Conservation (phyloP, 2,113 vertebrate species). For the Accipiter cooperii region DNA sequence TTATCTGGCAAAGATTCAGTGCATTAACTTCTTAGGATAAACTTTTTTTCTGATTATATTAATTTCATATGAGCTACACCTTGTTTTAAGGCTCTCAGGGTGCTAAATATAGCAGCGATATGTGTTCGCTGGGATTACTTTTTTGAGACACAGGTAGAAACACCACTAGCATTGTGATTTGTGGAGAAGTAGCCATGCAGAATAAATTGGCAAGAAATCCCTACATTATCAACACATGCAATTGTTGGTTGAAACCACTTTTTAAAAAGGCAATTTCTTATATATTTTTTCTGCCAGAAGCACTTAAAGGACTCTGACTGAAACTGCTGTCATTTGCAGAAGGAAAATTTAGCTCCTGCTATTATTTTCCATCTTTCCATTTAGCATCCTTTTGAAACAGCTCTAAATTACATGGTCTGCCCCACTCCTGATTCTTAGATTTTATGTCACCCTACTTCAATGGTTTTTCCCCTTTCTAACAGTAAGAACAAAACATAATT, state of each 20-base stretch:
- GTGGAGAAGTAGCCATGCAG: neutral
- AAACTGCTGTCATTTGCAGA: conserved; percentile 55
- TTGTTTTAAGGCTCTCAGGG: neutral
- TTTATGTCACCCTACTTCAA: conserved; percentile 32
- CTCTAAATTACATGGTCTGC: conserved; percentile 53
- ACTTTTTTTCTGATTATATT: neutral
- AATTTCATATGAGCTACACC: neutral
- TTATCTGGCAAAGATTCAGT: neutral
- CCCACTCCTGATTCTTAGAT: conserved; percentile 33
- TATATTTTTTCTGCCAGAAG: conserved; percentile 27
- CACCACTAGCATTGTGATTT: neutral
- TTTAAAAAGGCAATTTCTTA: neutral
- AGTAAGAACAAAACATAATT: conserved; percentile 50
- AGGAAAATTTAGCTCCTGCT: conserved; percentile 51
- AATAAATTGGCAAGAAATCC: conserved; percentile 44
- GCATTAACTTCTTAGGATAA: neutral
- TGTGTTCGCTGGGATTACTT: neutral
- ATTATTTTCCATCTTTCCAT: conserved; percentile 58
- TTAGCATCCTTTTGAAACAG: conserved; percentile 42
- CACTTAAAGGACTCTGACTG: conserved; percentile 48
- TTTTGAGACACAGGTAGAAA: neutral
- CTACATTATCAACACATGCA: conserved; percentile 19
- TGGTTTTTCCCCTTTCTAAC: neutral
- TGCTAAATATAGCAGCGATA: neutral
- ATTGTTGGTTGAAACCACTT: conserved; percentile 9